Percentiles rank a stretch among this genome's conserved stretches.
Conservation (phyloP, 2,113 vertebrate species). For the Cyanoramphus novaezelandiae region DNA sequence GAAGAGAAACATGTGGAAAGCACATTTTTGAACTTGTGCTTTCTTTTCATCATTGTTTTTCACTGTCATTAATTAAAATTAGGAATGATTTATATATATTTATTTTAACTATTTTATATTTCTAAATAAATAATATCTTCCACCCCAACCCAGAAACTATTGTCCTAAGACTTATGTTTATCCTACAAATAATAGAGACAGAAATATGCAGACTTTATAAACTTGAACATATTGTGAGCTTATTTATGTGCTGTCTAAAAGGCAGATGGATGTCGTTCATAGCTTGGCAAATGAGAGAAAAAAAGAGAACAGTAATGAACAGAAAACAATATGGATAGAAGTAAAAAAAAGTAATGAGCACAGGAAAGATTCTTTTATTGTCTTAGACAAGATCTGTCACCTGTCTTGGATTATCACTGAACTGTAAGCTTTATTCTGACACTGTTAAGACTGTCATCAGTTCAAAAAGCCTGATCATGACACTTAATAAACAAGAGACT, state of each 20-base stretch:
- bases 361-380: not conserved
- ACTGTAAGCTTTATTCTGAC: not conserved
- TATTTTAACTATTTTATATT: not conserved
- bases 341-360: not conserved
- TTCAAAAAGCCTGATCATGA: not conserved
- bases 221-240: not conserved
- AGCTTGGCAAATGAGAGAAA: not conserved
- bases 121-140: not conserved
- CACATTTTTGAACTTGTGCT: not conserved
- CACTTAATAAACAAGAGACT: not conserved
- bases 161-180: not conserved
- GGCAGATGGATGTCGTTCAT: not conserved
- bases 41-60: not conserved
- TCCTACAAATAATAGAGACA: not conserved
- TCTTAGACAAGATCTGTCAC: not conserved
- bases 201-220: not conserved
- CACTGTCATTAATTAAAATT: not conserved
- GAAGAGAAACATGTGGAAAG: not conserved
- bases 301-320: not conserved
- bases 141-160: not conserved
- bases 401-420: not conserved
- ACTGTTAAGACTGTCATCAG: not conserved
- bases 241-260: not conserved
- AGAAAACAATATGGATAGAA: not conserved
- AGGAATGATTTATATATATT: not conserved